Base-by-base conservation (phyloP, 1,140 invertebrate genomes). In the Dermatophagoides farinae region DNA sequence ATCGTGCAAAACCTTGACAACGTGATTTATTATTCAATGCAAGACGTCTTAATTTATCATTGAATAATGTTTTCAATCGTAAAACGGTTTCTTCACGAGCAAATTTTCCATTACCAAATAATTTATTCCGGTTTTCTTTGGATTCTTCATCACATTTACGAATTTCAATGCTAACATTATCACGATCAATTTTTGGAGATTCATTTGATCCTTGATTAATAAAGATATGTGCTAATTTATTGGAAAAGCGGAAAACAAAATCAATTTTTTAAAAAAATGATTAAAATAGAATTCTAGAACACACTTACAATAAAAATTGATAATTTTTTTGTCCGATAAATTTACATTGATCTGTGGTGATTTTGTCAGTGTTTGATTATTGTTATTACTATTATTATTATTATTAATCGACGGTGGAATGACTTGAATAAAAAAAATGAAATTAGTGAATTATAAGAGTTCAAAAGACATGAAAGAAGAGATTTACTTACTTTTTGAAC, bases 101-200 rank as follows among this genome's bases (percentile, higher is more conserved):
- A 20, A 6, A 55, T 23, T 55, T 55, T 55, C 53, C 53, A 55
- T 11, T 39, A 25, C 53, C 53, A 55, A 55, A 23, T 12, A 31
- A 31, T 31, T 31, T 31, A 31, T 31, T 8, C 2, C 6, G 11
- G 11, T 23, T 23, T 55, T 55, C 53, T 23, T 50, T 50, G 8
- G 16, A 20, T 22, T 50, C 11, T 5, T 50, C 47, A 50, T 50
- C 12, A 50, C 11, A 18, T 50, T 50, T 20, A 50, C 41, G 12
- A 43, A 16, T 43, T 16, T 14, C n/a, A 11, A 50, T 20, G 10
- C 22, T 23, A 18, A 22, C 47, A 50, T 20, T 50, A 18, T 50
- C 47, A 4, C 31, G 31, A 31, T 31, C 31, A 31, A 31, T 31
- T 31, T 31, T 31, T 4, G 31, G 31, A 2, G 31, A 31, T 4